phyloP scores from a whole-genome alignment of 23 tunicate genomes.

The Ascidia mentula region DNA sequence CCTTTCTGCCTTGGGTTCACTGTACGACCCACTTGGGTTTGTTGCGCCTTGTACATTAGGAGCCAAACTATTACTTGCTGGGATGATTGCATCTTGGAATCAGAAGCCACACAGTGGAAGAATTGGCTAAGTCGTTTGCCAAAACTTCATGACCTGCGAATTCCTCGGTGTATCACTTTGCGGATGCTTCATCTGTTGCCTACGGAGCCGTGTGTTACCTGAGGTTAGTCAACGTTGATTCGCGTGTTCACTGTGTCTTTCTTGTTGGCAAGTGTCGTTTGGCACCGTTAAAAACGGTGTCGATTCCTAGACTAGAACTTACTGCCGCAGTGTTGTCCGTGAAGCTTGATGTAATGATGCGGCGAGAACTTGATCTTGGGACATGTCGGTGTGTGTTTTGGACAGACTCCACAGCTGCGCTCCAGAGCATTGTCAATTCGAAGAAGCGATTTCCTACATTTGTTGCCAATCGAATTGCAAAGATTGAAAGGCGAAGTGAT shows the following conservation, averaged over 20 bases:
- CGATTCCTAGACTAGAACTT: constrained; percentile 4
- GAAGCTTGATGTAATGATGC: background rate
- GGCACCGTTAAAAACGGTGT: background rate
- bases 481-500: constrained; percentile 4
- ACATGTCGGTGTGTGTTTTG: constrained; percentile 5
- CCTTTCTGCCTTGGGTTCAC: constrained; percentile 12
- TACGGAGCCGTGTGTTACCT: constrained; percentile 17
- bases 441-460: constrained; percentile 13
- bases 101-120: background rate
- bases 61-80: constrained; percentile 10
- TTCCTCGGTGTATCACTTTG: constrained; percentile 16
- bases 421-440: background rate
- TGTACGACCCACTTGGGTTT: constrained; percentile 20
- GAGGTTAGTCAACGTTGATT: background rate
- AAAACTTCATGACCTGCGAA: background rate
- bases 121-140: constrained; percentile 11
- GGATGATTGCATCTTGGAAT: constrained; percentile 1
- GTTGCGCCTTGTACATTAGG: background rate
- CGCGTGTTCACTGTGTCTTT: constrained; percentile 3
- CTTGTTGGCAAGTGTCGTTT: constrained; percentile 12
- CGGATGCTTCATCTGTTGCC: constrained; percentile 14
- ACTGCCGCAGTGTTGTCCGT: constrained; percentile 17
- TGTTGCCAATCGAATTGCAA: constrained; percentile 31
- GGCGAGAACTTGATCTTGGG: background rate
- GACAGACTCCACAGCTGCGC: constrained; percentile 14